Evolutionary conservation across 2,797 vertebrate genomes (phyloP).

Genomic region (Dermochelys coriacea): DNA sequence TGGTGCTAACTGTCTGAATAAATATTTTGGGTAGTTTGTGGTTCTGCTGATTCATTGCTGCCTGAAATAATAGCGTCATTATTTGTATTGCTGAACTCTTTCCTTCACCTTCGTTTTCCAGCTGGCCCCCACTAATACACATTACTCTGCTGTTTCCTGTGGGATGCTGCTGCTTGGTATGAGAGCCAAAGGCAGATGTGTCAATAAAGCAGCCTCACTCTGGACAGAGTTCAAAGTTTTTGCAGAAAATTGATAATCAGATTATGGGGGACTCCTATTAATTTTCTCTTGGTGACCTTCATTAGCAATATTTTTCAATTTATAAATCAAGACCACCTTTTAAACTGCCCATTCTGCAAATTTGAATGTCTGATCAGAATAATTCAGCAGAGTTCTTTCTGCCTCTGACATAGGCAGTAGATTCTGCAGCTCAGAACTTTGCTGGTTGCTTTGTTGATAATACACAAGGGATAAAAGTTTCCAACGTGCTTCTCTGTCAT

Average conservation of each 20-base stretch:
- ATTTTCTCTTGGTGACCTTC: background rate
- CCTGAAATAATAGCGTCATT: background rate
- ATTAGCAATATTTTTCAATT: background rate
- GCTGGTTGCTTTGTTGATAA: accelerated
- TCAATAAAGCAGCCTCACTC: background rate
- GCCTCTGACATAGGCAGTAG: background rate
- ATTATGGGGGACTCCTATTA: background rate
- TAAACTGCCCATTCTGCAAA: background rate
- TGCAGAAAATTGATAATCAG: background rate
- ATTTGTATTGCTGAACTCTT: background rate
- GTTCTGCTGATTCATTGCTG: background rate
- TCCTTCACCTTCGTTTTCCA: background rate
- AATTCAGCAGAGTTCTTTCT: background rate
- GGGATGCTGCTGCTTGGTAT: background rate
- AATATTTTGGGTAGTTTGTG: background rate
- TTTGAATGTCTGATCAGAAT: background rate
- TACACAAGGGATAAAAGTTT: accelerated
- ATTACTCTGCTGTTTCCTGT: background rate
- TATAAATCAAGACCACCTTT: background rate
- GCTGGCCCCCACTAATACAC: background rate
- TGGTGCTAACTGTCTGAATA: background rate
- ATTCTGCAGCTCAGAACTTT: background rate
- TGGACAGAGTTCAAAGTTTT: background rate
- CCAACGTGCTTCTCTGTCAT: accelerated
- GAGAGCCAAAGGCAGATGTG: background rate